These are phyloP conservation scores for Catharus ustulatus DNA, from an alignment of 2,797 vertebrate species.

Conservation along the genomic window DNA sequence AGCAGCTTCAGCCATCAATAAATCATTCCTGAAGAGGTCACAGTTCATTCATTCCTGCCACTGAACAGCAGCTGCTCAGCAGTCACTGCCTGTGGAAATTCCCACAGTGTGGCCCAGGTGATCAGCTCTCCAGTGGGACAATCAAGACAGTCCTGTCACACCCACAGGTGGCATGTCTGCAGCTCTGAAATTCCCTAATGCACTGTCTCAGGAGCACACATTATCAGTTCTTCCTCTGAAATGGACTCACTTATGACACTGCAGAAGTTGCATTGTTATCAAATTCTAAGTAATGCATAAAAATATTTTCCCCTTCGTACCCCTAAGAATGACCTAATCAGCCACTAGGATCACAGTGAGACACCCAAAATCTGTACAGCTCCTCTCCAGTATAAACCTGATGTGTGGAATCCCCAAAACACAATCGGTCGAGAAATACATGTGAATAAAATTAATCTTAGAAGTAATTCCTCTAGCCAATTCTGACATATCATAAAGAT, in stretches of 20 bases:
- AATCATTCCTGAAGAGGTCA: background rate
- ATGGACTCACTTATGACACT: background rate
- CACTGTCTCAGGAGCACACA: background rate
- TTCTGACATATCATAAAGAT: background rate
- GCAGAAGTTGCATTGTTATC: background rate
- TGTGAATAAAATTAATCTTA: background rate
- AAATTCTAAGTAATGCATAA: background rate
- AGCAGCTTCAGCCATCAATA: background rate
- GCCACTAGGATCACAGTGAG: background rate
- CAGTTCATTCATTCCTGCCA: background rate
- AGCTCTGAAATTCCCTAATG: background rate
- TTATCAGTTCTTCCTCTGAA: background rate
- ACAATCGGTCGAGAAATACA: background rate
- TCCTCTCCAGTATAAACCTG: background rate
- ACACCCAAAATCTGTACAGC: background rate
- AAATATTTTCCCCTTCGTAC: background rate
- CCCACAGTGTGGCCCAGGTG: background rate
- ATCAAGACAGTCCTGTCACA: background rate
- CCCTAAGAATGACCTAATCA: background rate
- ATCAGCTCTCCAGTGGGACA: background rate
- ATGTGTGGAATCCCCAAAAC: background rate
- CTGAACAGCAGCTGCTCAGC: background rate
- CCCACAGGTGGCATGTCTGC: background rate
- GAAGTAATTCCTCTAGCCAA: background rate
- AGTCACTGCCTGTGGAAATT: background rate